Evolutionary conservation across 2,113 vertebrate genomes (phyloP).

Genomic region (Lanius collurio): DNA sequence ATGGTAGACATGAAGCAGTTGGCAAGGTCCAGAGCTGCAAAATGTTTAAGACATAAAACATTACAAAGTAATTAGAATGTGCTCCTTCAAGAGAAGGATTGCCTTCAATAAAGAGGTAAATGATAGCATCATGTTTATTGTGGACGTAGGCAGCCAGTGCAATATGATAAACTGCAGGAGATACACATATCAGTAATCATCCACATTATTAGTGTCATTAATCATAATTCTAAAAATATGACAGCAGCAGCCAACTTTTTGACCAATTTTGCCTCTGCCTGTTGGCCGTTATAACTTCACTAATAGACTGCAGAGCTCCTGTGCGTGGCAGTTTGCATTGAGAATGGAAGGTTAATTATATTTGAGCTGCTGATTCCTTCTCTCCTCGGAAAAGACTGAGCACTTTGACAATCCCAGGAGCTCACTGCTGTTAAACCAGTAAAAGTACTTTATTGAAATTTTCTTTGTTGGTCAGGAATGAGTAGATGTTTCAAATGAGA

Average conservation of each 20-base stretch:
- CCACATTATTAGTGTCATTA: conserved; percentile 91
- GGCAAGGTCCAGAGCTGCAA: conserved; percentile 83
- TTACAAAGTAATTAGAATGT: conserved; percentile 87
- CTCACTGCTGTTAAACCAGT: conserved; percentile 80
- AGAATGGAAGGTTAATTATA: conserved; percentile 98
- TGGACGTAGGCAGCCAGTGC: conserved; percentile 84
- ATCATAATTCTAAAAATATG: conserved; percentile 90
- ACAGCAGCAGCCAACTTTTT: conserved; percentile 83
- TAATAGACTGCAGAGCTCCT: conserved; percentile 80
- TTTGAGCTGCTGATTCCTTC: conserved; percentile 87
- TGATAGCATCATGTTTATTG: conserved; percentile 91
- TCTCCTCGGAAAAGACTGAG: conserved; percentile 81
- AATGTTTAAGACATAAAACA: conserved; percentile 88
- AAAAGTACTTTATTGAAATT: conserved; percentile 86
- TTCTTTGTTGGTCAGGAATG: conserved; percentile 87
- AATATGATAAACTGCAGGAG: conserved; percentile 90
- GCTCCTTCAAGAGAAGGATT: conserved; percentile 83
- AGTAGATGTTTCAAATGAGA: conserved; percentile 82
- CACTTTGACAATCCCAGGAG: conserved; percentile 81
- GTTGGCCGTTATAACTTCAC: conserved; percentile 84
- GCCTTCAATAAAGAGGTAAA: conserved; percentile 87
- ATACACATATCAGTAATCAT: conserved; percentile 88
- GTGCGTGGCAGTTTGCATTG: conserved; percentile 83
- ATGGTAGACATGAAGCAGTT: conserved; percentile 82
- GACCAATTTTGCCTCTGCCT: conserved; percentile 82